Evolutionary conservation across 2,797 vertebrate genomes (phyloP).

Genomic region (Silurus lanzhouensis): DNA sequence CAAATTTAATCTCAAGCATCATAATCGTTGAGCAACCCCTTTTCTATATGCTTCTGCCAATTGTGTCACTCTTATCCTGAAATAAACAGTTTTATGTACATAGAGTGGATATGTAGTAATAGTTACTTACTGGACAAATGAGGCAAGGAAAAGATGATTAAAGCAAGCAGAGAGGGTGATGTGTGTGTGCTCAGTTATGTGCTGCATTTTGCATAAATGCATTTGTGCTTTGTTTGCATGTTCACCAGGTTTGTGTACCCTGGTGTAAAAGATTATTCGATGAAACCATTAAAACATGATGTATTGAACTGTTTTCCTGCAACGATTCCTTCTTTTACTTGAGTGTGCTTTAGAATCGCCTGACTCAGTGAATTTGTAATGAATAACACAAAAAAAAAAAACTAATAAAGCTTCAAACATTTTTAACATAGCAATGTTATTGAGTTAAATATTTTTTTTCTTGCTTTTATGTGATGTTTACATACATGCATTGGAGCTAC

Average conservation of each 20-base stretch:
- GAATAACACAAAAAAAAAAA: background rate
- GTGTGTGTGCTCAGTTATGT: background rate
- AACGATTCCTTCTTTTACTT: background rate
- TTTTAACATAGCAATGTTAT: background rate
- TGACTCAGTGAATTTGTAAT: background rate
- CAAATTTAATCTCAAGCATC: too few species aligned
- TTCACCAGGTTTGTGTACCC: slow-evolving; percentile 11
- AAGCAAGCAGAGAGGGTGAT: background rate
- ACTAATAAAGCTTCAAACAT: background rate
- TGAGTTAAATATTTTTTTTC: too few species aligned
- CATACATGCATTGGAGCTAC: background rate
- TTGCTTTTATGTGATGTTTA: background rate
- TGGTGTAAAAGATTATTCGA: background rate
- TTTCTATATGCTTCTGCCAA: background rate
- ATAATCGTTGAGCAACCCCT: too few species aligned
- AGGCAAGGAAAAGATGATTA: background rate
- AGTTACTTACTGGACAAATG: background rate
- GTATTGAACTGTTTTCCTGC: background rate
- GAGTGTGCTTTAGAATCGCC: background rate
- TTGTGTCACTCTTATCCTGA: background rate
- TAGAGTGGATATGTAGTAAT: background rate
- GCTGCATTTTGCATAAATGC: slow-evolving; percentile 12
- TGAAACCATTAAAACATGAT: slow-evolving; percentile 8
- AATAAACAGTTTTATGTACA: background rate
- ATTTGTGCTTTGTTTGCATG: slow-evolving; percentile 19